Evolutionary conservation across 2,888 invertebrate species (phyloP).

Genomic region (Parnassius glacialis): DNA sequence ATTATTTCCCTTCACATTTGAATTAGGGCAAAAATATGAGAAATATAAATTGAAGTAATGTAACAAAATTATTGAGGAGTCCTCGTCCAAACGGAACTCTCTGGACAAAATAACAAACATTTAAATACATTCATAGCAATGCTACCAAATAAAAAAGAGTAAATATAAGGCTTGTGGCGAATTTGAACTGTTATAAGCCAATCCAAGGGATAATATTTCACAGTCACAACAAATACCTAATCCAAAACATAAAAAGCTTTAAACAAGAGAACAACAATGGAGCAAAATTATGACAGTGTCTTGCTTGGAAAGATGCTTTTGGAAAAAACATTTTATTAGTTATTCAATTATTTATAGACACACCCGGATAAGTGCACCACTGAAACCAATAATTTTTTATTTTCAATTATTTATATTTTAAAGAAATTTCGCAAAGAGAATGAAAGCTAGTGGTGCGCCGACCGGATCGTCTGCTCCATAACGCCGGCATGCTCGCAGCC

Average conservation of each 20-base stretch:
- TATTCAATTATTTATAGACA: conserved; percentile 44
- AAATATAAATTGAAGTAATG: conserved; percentile 30
- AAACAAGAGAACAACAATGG: conserved; percentile 57
- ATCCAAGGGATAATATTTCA: conserved; percentile 51
- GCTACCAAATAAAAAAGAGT: conserved; percentile 51
- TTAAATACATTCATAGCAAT: conserved; percentile 56
- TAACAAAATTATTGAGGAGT: conserved; percentile 40
- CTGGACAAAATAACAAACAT: conserved; percentile 52
- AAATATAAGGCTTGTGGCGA: conserved; percentile 46
- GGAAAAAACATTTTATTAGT: conserved; percentile 57
- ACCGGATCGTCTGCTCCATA: conserved; percentile 65
- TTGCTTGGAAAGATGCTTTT: conserved; percentile 57
- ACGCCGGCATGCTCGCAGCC: conserved; percentile 80
- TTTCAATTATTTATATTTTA: too few species aligned
- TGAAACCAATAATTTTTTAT: conserved; percentile 25
- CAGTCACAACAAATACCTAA: conserved; percentile 63
- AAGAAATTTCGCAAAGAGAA: not conserved
- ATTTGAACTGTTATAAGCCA: conserved; percentile 44
- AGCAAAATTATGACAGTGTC: conserved; percentile 53
- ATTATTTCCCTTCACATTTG: not conserved
- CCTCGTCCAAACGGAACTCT: conserved; percentile 52
- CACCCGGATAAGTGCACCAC: conserved; percentile 57
- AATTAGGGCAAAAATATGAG: not conserved
- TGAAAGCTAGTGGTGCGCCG: conserved; percentile 39
- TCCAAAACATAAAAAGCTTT: conserved; percentile 66